Conservation (phyloP, 2,113 vertebrate species). For the Vanacampus margaritifer region DNA sequence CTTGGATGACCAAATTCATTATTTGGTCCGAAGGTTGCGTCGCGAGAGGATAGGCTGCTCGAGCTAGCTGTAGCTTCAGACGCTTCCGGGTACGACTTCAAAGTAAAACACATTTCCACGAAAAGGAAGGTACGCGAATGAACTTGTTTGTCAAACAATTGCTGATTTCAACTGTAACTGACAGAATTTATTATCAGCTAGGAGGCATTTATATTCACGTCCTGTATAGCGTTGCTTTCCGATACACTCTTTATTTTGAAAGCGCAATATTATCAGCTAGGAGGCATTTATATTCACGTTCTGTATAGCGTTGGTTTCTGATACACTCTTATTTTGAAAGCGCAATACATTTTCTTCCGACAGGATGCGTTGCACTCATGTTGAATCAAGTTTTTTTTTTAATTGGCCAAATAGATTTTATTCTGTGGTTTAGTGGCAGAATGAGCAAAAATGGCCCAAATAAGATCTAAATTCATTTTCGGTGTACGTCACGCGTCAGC, state of each 20-base stretch:
- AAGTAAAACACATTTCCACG: background rate
- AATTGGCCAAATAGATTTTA: no score
- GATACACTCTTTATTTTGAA: background rate
- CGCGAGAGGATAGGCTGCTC: rapidly evolving
- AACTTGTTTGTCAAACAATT: no score
- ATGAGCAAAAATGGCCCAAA: background rate
- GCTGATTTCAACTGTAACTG: background rate
- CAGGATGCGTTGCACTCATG: background rate
- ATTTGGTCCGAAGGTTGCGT: background rate
- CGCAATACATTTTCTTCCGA: background rate
- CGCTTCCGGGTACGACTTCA: background rate
- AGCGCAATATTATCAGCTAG: background rate
- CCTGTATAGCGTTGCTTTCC: background rate
- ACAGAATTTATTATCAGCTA: background rate
- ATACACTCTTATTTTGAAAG: background rate
- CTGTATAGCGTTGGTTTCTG: background rate
- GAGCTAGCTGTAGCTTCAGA: background rate
- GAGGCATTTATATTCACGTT: background rate
- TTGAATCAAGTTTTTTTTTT: no score
- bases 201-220: background rate
- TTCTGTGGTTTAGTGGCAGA: no score
- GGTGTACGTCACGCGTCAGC: background rate
- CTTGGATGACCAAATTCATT: background rate
- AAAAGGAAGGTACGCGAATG: background rate
- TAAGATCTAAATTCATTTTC: no score